phyloP scores from a whole-genome alignment of 2,113 vertebrate species.

The Philantomba maxwellii region DNA sequence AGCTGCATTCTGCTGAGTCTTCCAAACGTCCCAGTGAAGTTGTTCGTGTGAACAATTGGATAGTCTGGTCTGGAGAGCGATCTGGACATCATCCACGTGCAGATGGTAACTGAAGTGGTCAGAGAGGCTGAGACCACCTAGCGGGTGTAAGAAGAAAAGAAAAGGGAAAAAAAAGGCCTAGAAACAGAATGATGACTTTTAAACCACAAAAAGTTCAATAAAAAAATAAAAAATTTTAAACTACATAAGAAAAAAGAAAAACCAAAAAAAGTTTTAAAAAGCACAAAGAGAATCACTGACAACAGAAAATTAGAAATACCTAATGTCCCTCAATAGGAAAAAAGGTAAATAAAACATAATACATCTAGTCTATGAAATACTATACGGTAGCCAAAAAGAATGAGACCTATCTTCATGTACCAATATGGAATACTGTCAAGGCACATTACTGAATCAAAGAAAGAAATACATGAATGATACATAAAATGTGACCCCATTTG shows the following conservation, averaged over 20 bases:
- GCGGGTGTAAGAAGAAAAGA: not conserved
- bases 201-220: not conserved
- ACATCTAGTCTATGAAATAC: not conserved
- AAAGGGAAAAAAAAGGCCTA: not conserved
- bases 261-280: not conserved
- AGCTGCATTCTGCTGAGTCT: not conserved
- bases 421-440: not conserved
- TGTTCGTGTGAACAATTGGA: not conserved
- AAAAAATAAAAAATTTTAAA: not conserved
- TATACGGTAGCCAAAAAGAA: not conserved
- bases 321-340: not conserved
- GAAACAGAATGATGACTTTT: not conserved
- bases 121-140: not conserved
- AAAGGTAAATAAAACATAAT: not conserved
- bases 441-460: conserved; percentile 5
- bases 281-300: not conserved
- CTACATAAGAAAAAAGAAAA: not conserved
- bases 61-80: not conserved
- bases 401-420: not conserved
- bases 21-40: not conserved
- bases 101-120: not conserved
- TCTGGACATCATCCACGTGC: not conserved
- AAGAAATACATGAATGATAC: not conserved
- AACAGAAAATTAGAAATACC: not conserved
- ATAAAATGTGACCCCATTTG: not conserved